Evolutionary conservation across 2,113 vertebrate species (phyloP), one percentile per base, ranked within the genome.

Genomic region (Chaetodon trifascialis): DNA sequence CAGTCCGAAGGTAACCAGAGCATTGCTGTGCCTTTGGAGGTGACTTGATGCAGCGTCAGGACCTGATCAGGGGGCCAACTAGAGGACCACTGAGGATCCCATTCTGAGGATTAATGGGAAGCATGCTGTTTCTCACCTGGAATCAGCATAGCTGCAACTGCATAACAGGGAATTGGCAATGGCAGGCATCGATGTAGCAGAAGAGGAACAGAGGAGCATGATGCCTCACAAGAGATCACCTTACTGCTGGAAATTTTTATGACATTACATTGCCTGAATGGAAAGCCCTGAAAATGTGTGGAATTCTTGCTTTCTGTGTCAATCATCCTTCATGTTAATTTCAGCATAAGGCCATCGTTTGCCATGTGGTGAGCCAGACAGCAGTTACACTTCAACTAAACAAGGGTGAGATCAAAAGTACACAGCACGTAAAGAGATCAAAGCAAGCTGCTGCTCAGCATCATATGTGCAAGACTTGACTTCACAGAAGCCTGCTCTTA

Each of bases 51-150:
- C 73, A 66, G 44, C n/a, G 21, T 78, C 69, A 46, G 60, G 38
- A 36, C 38, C 34, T 34, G 25, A 83, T 80, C 51, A 44, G 56
- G 55, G 52, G 83, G 36, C n/a, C 2, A 15, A 12, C 52, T 47
- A 12, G 38, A 79, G 47, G 36, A 60, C 11, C 36, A 46, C 23
- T 34, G 63, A 11, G 38, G 66, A 73, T 47, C 82, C 84, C 62
- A 58, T 68, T 80, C 58, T 40, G 56, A 83, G 87, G 63, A 77
- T 88, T 88, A 85, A 89, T 91, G 67, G 52, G 38, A 68, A 77
- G 63, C 80, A 78, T 66, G 77, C 51, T 56, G 67, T 79, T 83
- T 67, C 84, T 83, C 78, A 80, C 59, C 87, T 71, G 84, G 42
- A 74, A 67, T 77, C 82, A 86, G 54, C 63, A 80, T 46, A 21